Percentiles rank a stretch among this genome's conserved stretches.
Evolutionary conservation across 2,888 invertebrate species (phyloP).

Genomic region (Cheilosia urbana): DNA sequence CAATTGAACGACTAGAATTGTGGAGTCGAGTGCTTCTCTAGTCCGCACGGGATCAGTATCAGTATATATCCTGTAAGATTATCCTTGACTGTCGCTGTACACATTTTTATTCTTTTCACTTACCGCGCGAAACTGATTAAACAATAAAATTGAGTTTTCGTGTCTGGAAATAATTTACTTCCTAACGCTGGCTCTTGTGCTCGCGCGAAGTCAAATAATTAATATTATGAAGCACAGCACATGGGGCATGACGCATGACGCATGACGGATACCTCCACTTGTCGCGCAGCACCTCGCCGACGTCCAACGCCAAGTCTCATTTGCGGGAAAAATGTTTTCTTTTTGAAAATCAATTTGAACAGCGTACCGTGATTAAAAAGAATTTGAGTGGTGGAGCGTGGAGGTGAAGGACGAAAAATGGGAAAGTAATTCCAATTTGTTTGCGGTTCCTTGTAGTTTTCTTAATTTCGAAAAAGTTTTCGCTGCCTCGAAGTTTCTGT

Average conservation of each 20-base stretch:
- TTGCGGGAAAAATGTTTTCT: constrained; percentile 14
- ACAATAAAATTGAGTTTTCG: constrained; percentile 62
- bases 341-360: constrained; percentile 3
- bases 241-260: constrained; percentile 21
- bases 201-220: constrained; percentile 40
- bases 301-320: background rate
- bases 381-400: background rate
- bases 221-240: constrained; percentile 35
- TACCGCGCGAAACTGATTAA: constrained; percentile 58
- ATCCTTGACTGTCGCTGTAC: constrained; percentile 4
- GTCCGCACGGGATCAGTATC: background rate
- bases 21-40: constrained; percentile 15
- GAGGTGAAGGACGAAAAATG: background rate
- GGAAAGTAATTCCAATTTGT: constrained; percentile 38
- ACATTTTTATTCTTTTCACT: constrained; percentile 2
- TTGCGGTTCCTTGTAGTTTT: constrained; percentile 13
- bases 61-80: constrained; percentile 6
- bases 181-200: constrained; percentile 7
- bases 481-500: constrained; percentile 5
- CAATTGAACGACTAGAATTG: constrained; percentile 5
- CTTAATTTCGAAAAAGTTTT: constrained; percentile 38
- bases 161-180: constrained; percentile 53
- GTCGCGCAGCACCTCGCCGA: background rate
- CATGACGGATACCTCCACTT: constrained; percentile 18
- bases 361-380: constrained; percentile 5